A percentile compares a stretch with the other conserved stretches of the same genome.
phyloP scores from a whole-genome alignment of 2,888 invertebrate species.

The Dendrolimus pini region DNA sequence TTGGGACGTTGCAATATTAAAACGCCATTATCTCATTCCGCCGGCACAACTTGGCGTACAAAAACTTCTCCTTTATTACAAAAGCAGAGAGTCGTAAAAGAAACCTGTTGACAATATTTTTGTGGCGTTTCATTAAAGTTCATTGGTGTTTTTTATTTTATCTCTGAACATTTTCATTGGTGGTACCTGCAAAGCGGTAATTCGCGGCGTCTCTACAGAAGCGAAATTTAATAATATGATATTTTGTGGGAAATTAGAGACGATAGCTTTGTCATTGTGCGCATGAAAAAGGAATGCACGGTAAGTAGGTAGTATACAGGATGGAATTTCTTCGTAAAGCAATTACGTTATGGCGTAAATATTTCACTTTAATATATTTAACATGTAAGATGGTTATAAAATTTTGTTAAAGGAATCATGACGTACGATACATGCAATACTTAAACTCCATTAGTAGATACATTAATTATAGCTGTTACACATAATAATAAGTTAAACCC shows the following conservation, averaged over 20 bases:
- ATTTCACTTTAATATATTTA: neutral
- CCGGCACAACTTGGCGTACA: constrained; percentile 21
- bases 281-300: constrained; percentile 21
- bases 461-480: no score
- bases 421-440: neutral
- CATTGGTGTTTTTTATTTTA: constrained; percentile 46
- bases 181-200: constrained; percentile 14
- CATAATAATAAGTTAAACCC: no score
- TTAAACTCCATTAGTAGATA: no score
- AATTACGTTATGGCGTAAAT: constrained; percentile 8
- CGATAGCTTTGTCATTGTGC: constrained; percentile 31
- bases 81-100: constrained; percentile 46
- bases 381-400: neutral
- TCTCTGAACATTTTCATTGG: constrained; percentile 20
- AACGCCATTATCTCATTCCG: constrained; percentile 62
- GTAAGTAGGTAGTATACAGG: constrained; percentile 11
- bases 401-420: neutral
- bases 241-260: constrained; percentile 37
- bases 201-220: constrained; percentile 13
- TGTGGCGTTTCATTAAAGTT: constrained; percentile 55
- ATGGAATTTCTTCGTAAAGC: constrained; percentile 25
- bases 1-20: constrained; percentile 58
- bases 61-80: constrained; percentile 52
- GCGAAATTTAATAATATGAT: constrained; percentile 48
- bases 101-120: constrained; percentile 47